Conservation (phyloP, 2,888 invertebrate species). For the Synergus laeviventris region DNA sequence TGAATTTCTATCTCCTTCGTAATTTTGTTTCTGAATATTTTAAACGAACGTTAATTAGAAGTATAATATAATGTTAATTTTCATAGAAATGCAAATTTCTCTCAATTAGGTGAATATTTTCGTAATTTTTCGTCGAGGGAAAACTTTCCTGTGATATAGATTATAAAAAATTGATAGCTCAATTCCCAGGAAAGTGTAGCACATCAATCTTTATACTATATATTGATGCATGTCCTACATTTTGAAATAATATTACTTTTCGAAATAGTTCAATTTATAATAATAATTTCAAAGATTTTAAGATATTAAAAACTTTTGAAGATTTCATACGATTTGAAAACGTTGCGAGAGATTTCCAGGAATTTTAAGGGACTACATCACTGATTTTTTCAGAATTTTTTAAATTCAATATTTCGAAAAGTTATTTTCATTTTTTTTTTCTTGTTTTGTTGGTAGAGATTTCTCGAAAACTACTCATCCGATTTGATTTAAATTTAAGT, state of each 20-base stretch:
- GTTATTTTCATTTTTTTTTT: too few species aligned
- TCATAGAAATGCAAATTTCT: not conserved
- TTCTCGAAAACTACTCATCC: too few species aligned
- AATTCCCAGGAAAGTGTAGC: constrained; percentile 16
- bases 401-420: too few species aligned
- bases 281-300: not conserved
- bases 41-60: not conserved
- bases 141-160: constrained; percentile 17
- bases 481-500: too few species aligned
- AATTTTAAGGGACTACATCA: too few species aligned
- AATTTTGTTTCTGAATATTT: not conserved
- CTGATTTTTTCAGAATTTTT: too few species aligned
- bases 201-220: constrained; percentile 3
- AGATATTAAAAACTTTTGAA: too few species aligned
- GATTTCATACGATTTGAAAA: too few species aligned
- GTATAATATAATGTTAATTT: not conserved
- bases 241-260: constrained; percentile 2
- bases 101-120: not conserved
- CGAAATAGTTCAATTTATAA: too few species aligned
- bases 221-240: constrained; percentile 20
- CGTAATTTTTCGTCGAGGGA: not conserved
- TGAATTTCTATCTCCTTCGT: not conserved
- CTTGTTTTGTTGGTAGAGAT: too few species aligned
- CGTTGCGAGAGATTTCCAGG: too few species aligned
- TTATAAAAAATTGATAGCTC: not conserved